Conservation (phyloP, 2,888 invertebrate genomes). For the Athalia rosae region DNA sequence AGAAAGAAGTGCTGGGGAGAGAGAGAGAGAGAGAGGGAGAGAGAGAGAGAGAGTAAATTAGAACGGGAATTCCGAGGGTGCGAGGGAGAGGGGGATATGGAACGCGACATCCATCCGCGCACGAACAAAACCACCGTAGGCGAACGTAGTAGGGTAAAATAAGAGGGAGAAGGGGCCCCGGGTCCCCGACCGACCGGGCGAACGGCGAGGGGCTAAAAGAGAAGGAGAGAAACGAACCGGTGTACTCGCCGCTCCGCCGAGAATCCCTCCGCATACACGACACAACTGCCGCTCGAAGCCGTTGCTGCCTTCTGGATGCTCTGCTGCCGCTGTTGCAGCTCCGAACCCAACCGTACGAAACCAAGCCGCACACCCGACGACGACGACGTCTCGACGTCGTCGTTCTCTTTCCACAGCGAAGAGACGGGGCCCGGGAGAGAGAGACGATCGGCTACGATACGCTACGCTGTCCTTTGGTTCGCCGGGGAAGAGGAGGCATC, state of each 20-base stretch:
- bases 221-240: conserved; percentile 44
- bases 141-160: conserved; percentile 51
- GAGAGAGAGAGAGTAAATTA: conserved; percentile 44
- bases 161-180: conserved; percentile 48
- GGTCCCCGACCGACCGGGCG: conserved; percentile 25
- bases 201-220: conserved; percentile 40
- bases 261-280: conserved; percentile 27
- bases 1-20: too few relatives aligned
- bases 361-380: neutral
- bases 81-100: conserved; percentile 18
- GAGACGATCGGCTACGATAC: neutral
- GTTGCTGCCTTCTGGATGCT: too few relatives aligned
- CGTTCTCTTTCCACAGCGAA: conserved; percentile 36
- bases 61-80: neutral
- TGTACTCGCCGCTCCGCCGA: conserved; percentile 35
- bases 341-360: conserved; percentile 34
- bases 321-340: conserved; percentile 38
- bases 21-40: conserved; percentile 56
- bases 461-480: conserved; percentile 15
- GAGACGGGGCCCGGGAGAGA: conserved; percentile 18
- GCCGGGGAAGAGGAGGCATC: conserved; percentile 20
- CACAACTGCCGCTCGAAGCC: too few relatives aligned
- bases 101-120: conserved; percentile 44
- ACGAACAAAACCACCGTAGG: conserved; percentile 40
- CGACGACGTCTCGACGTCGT: conserved; percentile 25